phyloP scores from a whole-genome alignment of 2,113 vertebrate genomes.

The Xiphophorus maculatus region DNA sequence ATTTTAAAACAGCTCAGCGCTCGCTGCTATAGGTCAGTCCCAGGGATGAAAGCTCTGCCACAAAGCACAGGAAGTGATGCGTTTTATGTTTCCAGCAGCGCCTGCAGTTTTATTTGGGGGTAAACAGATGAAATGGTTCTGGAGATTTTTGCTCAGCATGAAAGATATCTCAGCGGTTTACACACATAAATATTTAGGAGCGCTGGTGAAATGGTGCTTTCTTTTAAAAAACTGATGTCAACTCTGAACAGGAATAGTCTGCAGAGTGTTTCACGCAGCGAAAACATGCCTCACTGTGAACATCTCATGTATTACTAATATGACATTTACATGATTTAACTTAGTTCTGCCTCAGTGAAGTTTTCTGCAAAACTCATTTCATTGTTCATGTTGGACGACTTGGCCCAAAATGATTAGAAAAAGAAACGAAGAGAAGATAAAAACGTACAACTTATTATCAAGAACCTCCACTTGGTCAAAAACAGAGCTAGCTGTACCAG shows the following conservation, averaged over 20 bases:
- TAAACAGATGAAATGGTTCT: conserved; percentile 15
- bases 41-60: background rate
- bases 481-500: too few relatives aligned
- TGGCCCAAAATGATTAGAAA: background rate
- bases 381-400: background rate
- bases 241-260: background rate
- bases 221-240: background rate
- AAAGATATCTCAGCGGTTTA: conserved; percentile 12
- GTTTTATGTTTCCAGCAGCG: conserved; percentile 21
- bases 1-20: conserved; percentile 30
- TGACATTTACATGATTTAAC: background rate
- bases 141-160: conserved; percentile 8
- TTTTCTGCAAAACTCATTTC: background rate
- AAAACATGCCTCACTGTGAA: background rate
- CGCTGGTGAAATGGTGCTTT: background rate
- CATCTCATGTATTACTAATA: background rate
- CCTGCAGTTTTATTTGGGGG: conserved; percentile 11
- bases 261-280: background rate
- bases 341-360: background rate
- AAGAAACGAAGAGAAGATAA: too few relatives aligned
- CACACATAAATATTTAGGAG: conserved; percentile 9
- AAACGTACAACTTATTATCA: background rate
- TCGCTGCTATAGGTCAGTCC: conserved; percentile 21
- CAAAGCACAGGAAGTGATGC: conserved; percentile 22
- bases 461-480: background rate